Evolutionary conservation across 2,797 vertebrate species (phyloP).

Genomic region (Darevskia nairensis): DNA sequence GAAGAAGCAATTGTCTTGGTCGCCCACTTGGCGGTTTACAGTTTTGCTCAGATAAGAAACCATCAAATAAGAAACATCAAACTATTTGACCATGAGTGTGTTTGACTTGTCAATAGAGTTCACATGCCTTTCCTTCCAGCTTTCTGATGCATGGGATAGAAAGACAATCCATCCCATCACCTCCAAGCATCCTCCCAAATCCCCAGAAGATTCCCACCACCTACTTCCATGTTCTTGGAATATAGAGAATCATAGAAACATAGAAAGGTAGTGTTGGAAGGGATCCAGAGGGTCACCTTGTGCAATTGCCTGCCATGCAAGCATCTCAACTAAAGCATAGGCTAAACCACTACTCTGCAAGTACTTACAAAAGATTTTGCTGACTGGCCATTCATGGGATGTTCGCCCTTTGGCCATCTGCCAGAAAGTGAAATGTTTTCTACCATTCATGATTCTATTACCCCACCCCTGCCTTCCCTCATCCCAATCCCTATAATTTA

Average conservation of each 20-base stretch:
- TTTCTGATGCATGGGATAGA: not conserved
- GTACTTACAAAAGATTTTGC: too few relatives aligned
- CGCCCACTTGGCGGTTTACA: conserved; percentile 22
- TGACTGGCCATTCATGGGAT: too few relatives aligned
- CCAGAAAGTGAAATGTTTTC: not conserved
- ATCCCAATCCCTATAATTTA: not conserved
- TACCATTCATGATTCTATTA: not conserved
- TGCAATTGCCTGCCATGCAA: too few relatives aligned
- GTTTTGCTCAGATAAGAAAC: conserved; percentile 45
- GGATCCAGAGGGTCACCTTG: too few relatives aligned
- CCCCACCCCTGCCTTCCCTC: not conserved
- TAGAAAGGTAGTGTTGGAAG: too few relatives aligned
- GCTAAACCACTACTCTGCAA: too few relatives aligned
- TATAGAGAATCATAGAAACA: too few relatives aligned
- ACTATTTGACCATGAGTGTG: not conserved
- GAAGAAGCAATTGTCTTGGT: conserved; percentile 40
- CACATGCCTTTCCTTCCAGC: not conserved
- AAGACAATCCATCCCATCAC: not conserved
- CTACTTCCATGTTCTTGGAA: not conserved
- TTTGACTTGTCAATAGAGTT: not conserved
- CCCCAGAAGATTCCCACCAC: not conserved
- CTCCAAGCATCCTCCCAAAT: not conserved
- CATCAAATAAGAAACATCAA: conserved; percentile 1
- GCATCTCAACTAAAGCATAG: too few relatives aligned
- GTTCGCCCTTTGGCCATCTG: too few relatives aligned